A percentile compares a stretch with the other conserved stretches of the same genome.
phyloP scores from a whole-genome alignment of 2,113 vertebrate species.

The Pao palembangensis region DNA sequence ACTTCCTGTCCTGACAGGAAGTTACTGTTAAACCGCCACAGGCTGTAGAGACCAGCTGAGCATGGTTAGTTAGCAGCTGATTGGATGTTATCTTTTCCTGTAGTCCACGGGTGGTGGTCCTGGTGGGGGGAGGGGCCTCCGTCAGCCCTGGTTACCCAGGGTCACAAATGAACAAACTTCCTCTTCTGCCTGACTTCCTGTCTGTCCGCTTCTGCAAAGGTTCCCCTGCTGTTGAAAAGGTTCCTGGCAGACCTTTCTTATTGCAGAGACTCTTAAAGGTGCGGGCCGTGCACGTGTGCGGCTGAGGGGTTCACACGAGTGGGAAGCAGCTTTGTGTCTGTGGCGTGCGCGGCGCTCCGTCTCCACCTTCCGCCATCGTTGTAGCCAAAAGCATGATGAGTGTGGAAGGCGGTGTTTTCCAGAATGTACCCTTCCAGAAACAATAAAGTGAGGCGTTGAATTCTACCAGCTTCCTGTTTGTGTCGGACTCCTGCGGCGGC shows the following conservation, averaged over 20 bases:
- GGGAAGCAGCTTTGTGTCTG: constrained; percentile 66
- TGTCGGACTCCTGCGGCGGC: neutral
- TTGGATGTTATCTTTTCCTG: too few species aligned
- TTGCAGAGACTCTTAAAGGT: constrained; percentile 45
- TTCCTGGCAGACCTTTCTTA: constrained; percentile 47
- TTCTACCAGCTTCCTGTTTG: constrained; percentile 26
- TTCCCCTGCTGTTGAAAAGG: constrained; percentile 6
- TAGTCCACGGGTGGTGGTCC: too few species aligned
- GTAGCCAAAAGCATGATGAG: constrained; percentile 69
- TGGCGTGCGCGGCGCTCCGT: constrained; percentile 64
- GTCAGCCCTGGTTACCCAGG: constrained; percentile 32
- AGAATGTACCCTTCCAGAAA: constrained; percentile 62
- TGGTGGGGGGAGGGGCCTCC: neutral
- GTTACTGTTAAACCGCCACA: neutral
- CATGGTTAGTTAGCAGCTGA: too few species aligned
- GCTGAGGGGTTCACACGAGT: constrained; percentile 53
- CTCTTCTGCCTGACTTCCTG: neutral
- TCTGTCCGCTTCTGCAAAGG: neutral
- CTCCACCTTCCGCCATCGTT: constrained; percentile 56
- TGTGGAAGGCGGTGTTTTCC: constrained; percentile 38
- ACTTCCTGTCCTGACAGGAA: too few species aligned
- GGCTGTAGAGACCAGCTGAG: neutral
- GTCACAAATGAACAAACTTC: neutral
- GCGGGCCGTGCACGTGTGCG: constrained; percentile 32
- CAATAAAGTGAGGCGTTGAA: constrained; percentile 70